Base-by-base conservation (phyloP, 1,140 invertebrate genomes). In the Atta texana region DNA sequence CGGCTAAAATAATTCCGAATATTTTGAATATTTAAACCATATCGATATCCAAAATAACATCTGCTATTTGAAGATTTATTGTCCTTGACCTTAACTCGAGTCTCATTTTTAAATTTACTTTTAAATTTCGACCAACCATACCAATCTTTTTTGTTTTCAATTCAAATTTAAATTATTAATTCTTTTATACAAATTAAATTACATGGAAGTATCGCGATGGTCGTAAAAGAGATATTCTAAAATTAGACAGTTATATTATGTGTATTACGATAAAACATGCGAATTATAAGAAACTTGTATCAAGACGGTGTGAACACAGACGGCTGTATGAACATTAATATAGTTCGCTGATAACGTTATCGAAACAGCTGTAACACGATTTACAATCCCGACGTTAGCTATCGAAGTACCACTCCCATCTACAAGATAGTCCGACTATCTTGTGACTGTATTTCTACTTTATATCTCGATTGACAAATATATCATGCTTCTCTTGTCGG, bases 281-380 rank as follows among this genome's bases (percentile, higher is more conserved):
- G 24, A n/a, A 21, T 72, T 28, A 3, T 21, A 24, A 18, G 59
- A 69, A 49, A 39, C 1, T 21, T 31, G 21, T 55, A 8, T 28
- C 68, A 12, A 72, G 39, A 61, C 28, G 55, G 24, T 24, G 0
- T 24, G 24, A 24, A 24, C 24, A 24, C 24, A 72, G 39, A 61
- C 28, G 39, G n/a, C 34, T 69, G 24, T 74, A 53, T 59, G n/a
- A 31, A 59, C 66, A 7, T 72, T 71, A 82, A 72, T 82, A 51
- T 51, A 74, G 16, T 51, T 72, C 34, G 12, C 1, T 49, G 55
- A 82, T 82, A 74, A 74, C 69, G 68, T 82, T 82, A 82, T 82
- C 80, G 24, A 39, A 59, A 59, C 68, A 82, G 24, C 80, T 82
- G 34, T 72, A 71, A 28, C 78, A n/a, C 53, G 39, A 61, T 74